Percentiles rank a stretch among this genome's conserved stretches.
phyloP scores from a whole-genome alignment of 2,113 vertebrate genomes.

The Myotis davidii region DNA sequence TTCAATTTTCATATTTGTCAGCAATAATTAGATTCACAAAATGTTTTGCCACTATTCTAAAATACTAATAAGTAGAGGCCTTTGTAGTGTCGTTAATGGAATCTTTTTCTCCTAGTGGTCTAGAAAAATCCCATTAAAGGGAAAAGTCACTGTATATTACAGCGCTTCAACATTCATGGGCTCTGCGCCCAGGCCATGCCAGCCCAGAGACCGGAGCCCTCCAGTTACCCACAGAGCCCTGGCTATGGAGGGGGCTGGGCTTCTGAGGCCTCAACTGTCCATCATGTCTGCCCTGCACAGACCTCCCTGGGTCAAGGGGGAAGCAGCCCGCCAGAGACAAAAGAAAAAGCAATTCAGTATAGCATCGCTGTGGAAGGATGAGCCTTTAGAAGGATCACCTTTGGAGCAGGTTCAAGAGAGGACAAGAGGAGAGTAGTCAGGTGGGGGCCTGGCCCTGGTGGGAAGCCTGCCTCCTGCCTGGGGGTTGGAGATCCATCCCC shows the following conservation, averaged over 20 bases:
- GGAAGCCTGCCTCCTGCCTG: not conserved
- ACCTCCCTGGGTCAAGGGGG: accelerated
- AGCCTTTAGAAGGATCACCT: not conserved
- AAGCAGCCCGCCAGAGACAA: not conserved
- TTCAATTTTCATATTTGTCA: constrained; percentile 92
- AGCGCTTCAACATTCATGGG: constrained; percentile 46
- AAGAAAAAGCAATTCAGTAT: not conserved
- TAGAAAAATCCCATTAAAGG: constrained; percentile 89
- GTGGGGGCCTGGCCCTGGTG: not conserved
- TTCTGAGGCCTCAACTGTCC: not conserved
- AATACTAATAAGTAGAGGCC: constrained; percentile 89
- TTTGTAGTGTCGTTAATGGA: constrained; percentile 88
- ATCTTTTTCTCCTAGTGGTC: constrained; percentile 82
- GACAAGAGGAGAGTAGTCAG: not conserved
- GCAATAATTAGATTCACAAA: constrained; percentile 90
- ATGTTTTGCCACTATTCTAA: constrained; percentile 87
- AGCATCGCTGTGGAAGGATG: accelerated
- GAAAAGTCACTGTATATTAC: constrained; percentile 83
- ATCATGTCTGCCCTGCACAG: not conserved
- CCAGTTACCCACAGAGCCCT: accelerated
- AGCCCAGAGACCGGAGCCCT: accelerated
- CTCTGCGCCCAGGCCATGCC: constrained; percentile 61
- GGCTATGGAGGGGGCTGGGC: not conserved
- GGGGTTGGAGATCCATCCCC: not conserved
- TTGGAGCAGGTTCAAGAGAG: not conserved